Evolutionary conservation across 1,140 invertebrate species (phyloP), one percentile per base, ranked within the genome.

Genomic region (Drosophila auraria): DNA sequence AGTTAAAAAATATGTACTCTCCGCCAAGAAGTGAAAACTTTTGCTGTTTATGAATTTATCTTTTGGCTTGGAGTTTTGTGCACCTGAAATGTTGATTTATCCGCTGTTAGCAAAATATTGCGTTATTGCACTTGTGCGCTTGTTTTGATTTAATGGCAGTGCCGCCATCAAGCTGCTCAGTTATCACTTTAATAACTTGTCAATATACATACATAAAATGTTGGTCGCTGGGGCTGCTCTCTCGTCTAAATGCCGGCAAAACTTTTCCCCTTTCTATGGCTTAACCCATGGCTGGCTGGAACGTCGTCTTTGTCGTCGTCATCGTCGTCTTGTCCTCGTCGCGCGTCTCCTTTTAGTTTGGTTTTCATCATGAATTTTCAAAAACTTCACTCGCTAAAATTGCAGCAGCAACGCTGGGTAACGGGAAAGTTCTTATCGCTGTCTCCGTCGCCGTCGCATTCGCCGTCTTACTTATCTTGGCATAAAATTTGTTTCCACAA

Each of bases 301-400:
- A 40, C 50, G 40, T 36, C 8, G 33, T 36, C 51, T 1, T 6
- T 5, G 51, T 36, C n/a, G 51, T 53, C 57, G 38, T 36, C n/a
- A 30, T 53, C 57, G 38, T 54, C 59, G 60, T 53, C 82, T 73
- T 30, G 53, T 58, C 61, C 58, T 47, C 50, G 60, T 60, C 82
- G 64, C 42, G 60, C 58, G 63, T 78, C 86, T 83, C 63, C 83
- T 89, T 87, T 82, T 89, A 89, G 84, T 89, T 84, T 89, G 89
- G 84, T 89, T 89, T 87, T 89, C 84, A 90, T 90, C 84, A 89
- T 89, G 84, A 89, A 89, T 89, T 89, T 79, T 76, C 70, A 66
- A 75, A 87, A 87, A 87, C 68, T 81, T 87, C 69, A 71, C 78
- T 75, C 54, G 74, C 63, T 64, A 79, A 87, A 87, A 87, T 80